Conservation (phyloP, 2,888 invertebrate species). For the Sussaba pulchella region DNA sequence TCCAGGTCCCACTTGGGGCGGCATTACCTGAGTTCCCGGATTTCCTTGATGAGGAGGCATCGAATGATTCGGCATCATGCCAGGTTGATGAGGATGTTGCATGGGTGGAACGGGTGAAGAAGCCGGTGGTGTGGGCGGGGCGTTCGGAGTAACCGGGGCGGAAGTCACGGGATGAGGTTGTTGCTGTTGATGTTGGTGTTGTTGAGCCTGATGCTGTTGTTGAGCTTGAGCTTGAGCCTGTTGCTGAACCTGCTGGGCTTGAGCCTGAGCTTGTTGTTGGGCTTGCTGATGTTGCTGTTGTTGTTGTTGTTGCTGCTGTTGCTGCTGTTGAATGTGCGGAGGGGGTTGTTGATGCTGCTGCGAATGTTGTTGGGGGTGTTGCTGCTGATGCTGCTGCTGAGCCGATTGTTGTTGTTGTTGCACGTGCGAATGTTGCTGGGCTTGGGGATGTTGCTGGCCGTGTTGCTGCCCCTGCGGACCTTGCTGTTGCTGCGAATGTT, state of each 20-base stretch:
- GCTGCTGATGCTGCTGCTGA: constrained; percentile 52
- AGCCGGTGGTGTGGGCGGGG: constrained; percentile 74
- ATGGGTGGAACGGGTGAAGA: constrained; percentile 75
- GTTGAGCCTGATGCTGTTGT: constrained; percentile 76
- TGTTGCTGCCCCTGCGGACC: constrained; percentile 70
- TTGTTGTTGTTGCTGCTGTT: constrained; percentile 68
- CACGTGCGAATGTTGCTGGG: constrained; percentile 69
- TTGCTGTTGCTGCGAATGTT: constrained; percentile 63
- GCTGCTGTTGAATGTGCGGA: constrained; percentile 78
- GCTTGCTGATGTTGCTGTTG: constrained; percentile 70
- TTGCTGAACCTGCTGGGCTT: constrained; percentile 69
- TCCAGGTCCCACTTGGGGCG: constrained; percentile 78
- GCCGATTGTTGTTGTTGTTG: constrained; percentile 57
- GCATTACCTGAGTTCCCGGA: constrained; percentile 75
- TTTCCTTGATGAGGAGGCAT: constrained; percentile 78
- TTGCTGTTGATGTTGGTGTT: constrained; percentile 61
- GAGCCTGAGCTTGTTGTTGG: constrained; percentile 60
- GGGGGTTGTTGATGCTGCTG: constrained; percentile 79
- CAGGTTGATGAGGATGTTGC: constrained; percentile 76
- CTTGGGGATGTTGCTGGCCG: constrained; percentile 75
- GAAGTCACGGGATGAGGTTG: constrained; percentile 66
- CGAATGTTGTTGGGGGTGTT: constrained; percentile 52
- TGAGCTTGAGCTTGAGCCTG: constrained; percentile 81
- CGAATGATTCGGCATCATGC: constrained; percentile 82
- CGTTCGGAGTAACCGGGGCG: constrained; percentile 67